Base-by-base conservation (phyloP, 2,888 invertebrate species). In the Hydrotaea diabolus region DNA sequence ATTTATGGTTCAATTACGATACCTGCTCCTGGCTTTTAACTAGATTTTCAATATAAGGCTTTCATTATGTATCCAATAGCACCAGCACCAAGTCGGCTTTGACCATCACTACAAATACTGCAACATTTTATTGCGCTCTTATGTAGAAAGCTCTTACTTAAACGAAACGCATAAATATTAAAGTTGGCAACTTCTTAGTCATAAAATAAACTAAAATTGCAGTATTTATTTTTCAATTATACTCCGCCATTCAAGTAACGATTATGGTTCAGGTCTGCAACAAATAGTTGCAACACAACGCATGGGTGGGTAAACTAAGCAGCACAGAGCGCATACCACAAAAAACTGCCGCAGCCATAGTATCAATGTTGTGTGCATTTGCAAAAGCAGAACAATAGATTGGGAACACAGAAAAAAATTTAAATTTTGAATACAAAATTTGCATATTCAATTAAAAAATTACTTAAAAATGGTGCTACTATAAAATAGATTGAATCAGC, bases 211-310 rank as follows among this genome's bases (percentile, higher is more conserved):
- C 36, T 2, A 64, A 81, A 81, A 77, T 81, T 76, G 72, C 81
- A 72, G 74, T 74, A 59, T 75, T 80, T 80, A 77, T 77, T 72
- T 80, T 76, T 76, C 64, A 77, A 77, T 81, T 77, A 81, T 26
- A 15, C 49, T 36, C 21, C 21, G 46, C 46, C 31, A n/a, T 46
- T 46, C 46, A 46, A 5, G 46, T 46, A 5, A 46, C 46, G 46
- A 59, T 59, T 59, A 26, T 31, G 26, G 31, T 31, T 1, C 59
- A 15, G n/a, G 15, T 46, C n/a, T 46, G 46, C 46, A 46, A 46
- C 46, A 46, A 5, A 46, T 2, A 46, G 13, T 26, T 23, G 31
- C 59, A 21, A 59, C 59, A 59, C 59, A 59, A 46, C 2, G 9
- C 46, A 26, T 15, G 59, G 59, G 59, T 26, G 59, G 59, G 31